These are phyloP conservation scores for Melanerpes formicivorus DNA, from an alignment of 2,113 vertebrate species.

Conservation along the genomic window DNA sequence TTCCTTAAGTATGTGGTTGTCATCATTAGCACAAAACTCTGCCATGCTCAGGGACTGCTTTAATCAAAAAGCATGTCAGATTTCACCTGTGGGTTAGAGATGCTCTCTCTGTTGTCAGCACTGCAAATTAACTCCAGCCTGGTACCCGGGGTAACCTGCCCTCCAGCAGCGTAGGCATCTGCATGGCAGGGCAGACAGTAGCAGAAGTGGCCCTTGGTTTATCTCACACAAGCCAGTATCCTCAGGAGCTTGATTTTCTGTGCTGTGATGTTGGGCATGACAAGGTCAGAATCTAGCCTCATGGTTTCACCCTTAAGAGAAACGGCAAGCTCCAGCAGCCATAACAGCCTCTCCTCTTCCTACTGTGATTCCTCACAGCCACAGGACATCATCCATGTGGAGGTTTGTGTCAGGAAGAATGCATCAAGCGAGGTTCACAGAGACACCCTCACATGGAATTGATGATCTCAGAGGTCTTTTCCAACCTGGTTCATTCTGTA, in stretches of 20 bases:
- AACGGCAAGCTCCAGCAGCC: neutral
- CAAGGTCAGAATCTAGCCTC: neutral
- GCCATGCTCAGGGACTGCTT: neutral
- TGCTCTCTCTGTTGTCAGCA: neutral
- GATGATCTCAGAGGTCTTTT: too few relatives aligned
- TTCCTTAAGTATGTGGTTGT: neutral
- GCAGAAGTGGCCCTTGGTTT: neutral
- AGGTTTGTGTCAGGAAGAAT: neutral
- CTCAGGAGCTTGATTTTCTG: neutral
- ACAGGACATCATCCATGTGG: neutral
- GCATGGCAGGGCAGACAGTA: neutral
- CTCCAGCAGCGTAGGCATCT: neutral
- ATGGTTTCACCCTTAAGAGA: neutral
- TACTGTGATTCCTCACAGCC: fast-evolving
- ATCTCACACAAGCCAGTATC: neutral
- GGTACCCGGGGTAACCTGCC: neutral
- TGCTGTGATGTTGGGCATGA: neutral
- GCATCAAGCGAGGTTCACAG: neutral
- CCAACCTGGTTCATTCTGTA: too few relatives aligned
- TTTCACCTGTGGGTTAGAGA: neutral
- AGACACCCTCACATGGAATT: neutral
- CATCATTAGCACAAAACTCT: neutral
- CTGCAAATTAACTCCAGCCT: neutral
- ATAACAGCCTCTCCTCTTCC: neutral
- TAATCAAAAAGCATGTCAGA: neutral